Base-by-base conservation (phyloP, 2,888 invertebrate species). In the Yponomeuta evonymella region DNA sequence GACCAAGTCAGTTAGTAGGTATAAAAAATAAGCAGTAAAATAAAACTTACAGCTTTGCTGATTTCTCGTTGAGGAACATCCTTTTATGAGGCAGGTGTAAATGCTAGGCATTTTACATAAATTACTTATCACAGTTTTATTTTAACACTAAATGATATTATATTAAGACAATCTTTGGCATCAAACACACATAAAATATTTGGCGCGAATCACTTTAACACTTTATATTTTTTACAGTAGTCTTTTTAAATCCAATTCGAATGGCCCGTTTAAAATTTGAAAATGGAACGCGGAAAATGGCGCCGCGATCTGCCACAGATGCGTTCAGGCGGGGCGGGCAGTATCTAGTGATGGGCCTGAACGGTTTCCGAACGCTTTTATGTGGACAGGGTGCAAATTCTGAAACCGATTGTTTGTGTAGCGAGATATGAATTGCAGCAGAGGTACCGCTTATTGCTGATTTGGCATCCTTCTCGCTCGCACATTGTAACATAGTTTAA, bases 291-390 rank as follows among this genome's bases (percentile, higher is more conserved):
- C 71, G 70, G 64, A 68, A 69, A 67, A 70, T 12, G 66, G 70
- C 70, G 70, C 29, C 58, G 65, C 62, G 48, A 5, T n/a, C 43
- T 23, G 9, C 11, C 63, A 65, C 83, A 83, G 87, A 82, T 84
- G 82, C 82, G 90, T 89, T 88, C 90, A 84, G 89, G 81, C 82
- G 81, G 86, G 43, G 85, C 81, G 90, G 86, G 83, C 86, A 87
- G 86, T 85, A 80, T 87, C 84, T 86, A 89, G 85, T 90, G 89
- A 87, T 70, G 85, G 87, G 88, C 90, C 90, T 90, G 90, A 87
- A 88, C 86, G 84, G 83, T 86, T 90, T 90, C 87, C 86, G 85
- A 86, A 84, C 80, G 87, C 88, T 90, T 91, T 90, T 91, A 91
- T 90, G 89, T 81, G 78, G 89, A 89, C 86, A 88, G 90, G 89